These are phyloP conservation scores for Pemphigus obesinymphae DNA, from an alignment of 1,140 invertebrate genomes.

Conservation along the genomic window DNA sequence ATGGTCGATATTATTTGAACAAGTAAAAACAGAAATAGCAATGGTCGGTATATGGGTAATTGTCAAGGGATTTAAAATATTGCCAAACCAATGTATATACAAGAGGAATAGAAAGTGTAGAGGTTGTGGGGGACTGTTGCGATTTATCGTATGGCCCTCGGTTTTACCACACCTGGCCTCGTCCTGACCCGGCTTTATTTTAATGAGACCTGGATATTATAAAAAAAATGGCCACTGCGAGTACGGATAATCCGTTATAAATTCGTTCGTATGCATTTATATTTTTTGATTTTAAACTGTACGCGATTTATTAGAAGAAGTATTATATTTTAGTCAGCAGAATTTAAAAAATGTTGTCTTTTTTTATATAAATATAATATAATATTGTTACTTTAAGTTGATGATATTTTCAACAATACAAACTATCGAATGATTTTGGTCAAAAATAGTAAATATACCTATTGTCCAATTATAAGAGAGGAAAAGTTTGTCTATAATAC, in stretches of 20 bases:
- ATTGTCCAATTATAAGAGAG: too few species aligned
- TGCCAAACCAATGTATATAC: slow-evolving; percentile 16
- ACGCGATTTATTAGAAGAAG: neutral
- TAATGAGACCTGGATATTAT: slow-evolving; percentile 29
- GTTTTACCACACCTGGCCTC: slow-evolving; percentile 19
- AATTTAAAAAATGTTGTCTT: neutral
- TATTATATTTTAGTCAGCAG: neutral
- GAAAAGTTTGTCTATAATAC: too few species aligned
- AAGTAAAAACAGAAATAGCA: neutral
- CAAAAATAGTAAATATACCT: too few species aligned
- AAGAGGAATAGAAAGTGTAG: slow-evolving; percentile 5
- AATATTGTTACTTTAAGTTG: too few species aligned
- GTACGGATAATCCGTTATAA: slow-evolving; percentile 15
- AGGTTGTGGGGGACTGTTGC: neutral
- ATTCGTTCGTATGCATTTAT: neutral
- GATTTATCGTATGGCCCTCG: slow-evolving; percentile 18
- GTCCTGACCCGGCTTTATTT: slow-evolving; percentile 20
- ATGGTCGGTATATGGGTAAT: neutral
- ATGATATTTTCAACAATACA: too few species aligned
- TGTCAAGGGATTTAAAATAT: slow-evolving; percentile 40
- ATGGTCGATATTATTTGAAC: slow-evolving; percentile 11
- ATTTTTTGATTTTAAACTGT: neutral
- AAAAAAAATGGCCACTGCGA: neutral
- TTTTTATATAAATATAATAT: too few species aligned
- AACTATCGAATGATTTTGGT: too few species aligned